Evolutionary conservation across 2,797 vertebrate genomes (phyloP), one percentile per base, ranked within the genome.

Genomic region (Enteromius afrohamiltoni): DNA sequence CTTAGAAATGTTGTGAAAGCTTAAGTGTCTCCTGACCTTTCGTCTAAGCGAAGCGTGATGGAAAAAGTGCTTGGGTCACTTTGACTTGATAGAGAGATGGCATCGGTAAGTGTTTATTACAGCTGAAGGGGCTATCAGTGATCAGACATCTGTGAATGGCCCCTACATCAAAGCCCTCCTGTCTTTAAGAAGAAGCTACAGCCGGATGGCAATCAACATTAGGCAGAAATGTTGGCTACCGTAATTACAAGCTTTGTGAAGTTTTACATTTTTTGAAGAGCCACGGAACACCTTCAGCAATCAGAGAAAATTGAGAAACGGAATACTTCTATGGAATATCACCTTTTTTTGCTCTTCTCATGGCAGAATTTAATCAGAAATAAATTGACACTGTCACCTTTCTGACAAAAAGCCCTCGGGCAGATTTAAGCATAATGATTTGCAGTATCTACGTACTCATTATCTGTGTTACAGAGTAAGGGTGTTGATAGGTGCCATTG

Each of bases 261-360:
- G 80, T 82, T 82, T 82, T 11, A 69, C 17, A 70, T 60, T 83
- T 58, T 60, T 5, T 62, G 82, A 88, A 87, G 69, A 82, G 86
- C 89, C 55, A 82, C 85, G 75, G 73, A 81, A 67, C 77, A 90
- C 87, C 87, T 91, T 89, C 80, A 84, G 85, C 85, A 90, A 89
- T 91, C 89, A 88, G 71, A 76, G 64, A 40, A 9, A 82, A 83
- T 83, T 58, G 73, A 77, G 74, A 83, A 86, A 77, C 65, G 47
- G 62, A 85, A 76, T 77, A 70, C 71, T 62, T 64, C 82, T 69
- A 21, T 29, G 14, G 81, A 87, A 76, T 76, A 69, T 83, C 58
- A 71, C 23, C 23, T 31, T 67, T 67, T 53, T 58, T 64, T 51
- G 55, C 53, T n/a, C 26, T 84, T 77, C 60, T 14, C 34, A 80